These are phyloP conservation scores for Hephaestus fuliginosus DNA, from an alignment of 2,797 vertebrate species.

Conservation along the genomic window DNA sequence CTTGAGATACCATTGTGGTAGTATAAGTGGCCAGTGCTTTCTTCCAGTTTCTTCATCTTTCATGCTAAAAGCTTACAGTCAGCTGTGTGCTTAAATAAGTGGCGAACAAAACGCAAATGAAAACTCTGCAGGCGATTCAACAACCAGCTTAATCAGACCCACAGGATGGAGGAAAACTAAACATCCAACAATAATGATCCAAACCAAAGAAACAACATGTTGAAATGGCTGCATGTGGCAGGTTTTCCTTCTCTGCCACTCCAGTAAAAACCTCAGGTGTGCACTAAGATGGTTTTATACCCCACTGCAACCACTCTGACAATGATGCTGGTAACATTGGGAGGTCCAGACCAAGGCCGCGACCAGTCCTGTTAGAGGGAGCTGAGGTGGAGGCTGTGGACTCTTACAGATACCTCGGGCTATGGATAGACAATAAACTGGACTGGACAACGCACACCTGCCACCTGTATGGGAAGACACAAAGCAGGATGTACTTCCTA, in stretches of 20 bases:
- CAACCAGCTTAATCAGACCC: background rate
- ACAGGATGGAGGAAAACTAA: background rate
- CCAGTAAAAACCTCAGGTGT: background rate
- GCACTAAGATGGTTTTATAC: background rate
- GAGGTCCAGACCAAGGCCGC: too few relatives aligned
- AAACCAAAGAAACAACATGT: slow-evolving; percentile 1
- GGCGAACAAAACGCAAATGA: background rate
- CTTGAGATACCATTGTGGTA: background rate
- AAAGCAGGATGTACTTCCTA: too few relatives aligned
- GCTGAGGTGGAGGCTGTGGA: too few relatives aligned
- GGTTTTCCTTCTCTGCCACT: background rate
- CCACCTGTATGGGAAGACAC: too few relatives aligned
- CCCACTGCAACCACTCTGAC: background rate
- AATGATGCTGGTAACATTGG: too few relatives aligned
- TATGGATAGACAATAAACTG: too few relatives aligned
- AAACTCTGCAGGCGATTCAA: background rate
- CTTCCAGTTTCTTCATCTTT: background rate
- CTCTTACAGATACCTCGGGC: too few relatives aligned
- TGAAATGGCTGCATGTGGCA: background rate
- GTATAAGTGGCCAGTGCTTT: background rate
- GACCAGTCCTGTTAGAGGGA: too few relatives aligned
- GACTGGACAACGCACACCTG: too few relatives aligned
- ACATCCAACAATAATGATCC: background rate
- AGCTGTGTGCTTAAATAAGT: background rate
- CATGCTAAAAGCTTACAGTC: background rate